Conservation (phyloP, 2,888 invertebrate genomes). For the Lacanobia wlatinum region DNA sequence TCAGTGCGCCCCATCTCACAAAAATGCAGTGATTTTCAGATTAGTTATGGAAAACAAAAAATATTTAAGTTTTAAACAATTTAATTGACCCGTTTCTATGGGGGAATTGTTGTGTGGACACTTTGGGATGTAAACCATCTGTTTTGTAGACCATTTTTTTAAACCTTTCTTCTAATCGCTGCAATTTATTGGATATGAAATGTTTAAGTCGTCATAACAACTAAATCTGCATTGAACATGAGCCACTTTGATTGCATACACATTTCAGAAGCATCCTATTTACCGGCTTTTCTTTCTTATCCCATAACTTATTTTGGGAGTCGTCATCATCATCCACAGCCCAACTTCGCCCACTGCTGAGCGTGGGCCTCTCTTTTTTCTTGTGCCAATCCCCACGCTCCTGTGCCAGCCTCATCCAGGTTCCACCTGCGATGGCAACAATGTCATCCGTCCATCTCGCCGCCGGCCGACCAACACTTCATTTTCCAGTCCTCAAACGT, state of each 20-base stretch:
- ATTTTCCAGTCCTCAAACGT: no score
- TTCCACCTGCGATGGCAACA: no score
- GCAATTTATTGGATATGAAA: no score
- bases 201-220: no score
- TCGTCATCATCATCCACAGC: no score
- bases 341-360: no score
- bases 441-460: no score
- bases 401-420: no score
- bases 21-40: constrained; percentile 3
- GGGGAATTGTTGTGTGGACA: neutral
- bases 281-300: neutral
- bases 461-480: no score
- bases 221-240: neutral
- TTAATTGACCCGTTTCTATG: neutral
- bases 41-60: neutral
- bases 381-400: no score
- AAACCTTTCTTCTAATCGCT: neutral
- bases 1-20: constrained; percentile 4
- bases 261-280: neutral
- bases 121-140: neutral
- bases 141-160: constrained; percentile 9
- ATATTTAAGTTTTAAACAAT: neutral
- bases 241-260: neutral
- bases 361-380: no score
- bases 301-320: no score